Conservation (phyloP, 2,888 invertebrate species). For the Apoderus coryli region DNA sequence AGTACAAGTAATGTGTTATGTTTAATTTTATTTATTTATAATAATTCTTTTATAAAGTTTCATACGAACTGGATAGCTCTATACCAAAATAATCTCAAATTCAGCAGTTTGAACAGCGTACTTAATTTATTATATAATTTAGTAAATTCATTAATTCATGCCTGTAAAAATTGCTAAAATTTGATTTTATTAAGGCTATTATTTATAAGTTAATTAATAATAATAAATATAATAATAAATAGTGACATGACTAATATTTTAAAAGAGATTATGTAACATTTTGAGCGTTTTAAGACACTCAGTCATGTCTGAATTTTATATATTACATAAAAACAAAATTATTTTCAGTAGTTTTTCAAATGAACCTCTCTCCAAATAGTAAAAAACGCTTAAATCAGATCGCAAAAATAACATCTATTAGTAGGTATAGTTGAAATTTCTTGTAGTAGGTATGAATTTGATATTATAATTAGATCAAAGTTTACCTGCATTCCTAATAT, state of each 20-base stretch:
- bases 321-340: too few species aligned
- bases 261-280: conserved; percentile 24
- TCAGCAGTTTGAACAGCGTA: too few species aligned
- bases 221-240: conserved; percentile 25
- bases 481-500: too few species aligned
- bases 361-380: too few species aligned
- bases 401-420: too few species aligned
- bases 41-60: conserved; percentile 37
- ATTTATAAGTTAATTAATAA: conserved; percentile 27
- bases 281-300: too few species aligned
- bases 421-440: too few species aligned
- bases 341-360: too few species aligned
- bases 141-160: conserved; percentile 21
- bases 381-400: too few species aligned
- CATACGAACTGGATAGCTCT: conserved; percentile 33
- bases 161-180: conserved; percentile 20
- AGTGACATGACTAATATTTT: conserved; percentile 29
- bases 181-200: conserved; percentile 29
- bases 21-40: conserved; percentile 37
- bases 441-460: too few species aligned
- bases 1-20: conserved; percentile 29
- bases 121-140: conserved; percentile 17
- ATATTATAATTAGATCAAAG: too few species aligned
- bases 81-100: conserved; percentile 30
- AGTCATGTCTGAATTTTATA: too few species aligned